Evolutionary conservation across 2,797 vertebrate genomes (phyloP).

Genomic region (Leptoclinus maculatus): DNA sequence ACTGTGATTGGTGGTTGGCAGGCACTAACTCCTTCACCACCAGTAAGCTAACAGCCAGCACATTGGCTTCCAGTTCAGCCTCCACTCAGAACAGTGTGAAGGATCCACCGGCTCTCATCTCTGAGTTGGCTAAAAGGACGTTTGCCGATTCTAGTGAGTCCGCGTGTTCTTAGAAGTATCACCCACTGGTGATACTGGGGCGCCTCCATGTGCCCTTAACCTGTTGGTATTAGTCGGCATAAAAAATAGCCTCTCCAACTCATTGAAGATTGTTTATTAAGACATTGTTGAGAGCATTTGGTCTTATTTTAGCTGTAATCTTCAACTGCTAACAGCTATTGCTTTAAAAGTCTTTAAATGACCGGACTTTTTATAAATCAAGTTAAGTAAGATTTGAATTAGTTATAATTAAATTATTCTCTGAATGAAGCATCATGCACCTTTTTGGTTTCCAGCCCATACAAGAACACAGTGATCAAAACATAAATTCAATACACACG

Average conservation of each 20-base stretch:
- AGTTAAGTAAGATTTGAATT: constrained; percentile 7
- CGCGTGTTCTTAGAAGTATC: not conserved
- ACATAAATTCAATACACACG: not conserved
- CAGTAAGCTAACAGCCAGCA: constrained; percentile 31
- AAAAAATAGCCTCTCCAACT: constrained; percentile 12
- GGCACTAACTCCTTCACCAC: constrained; percentile 10
- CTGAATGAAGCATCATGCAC: not conserved
- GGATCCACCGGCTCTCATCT: not conserved
- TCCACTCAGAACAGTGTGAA: constrained; percentile 14
- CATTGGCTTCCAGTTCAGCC: constrained; percentile 25
- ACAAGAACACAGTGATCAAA: not conserved
- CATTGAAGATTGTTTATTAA: constrained; percentile 31
- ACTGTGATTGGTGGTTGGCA: not conserved
- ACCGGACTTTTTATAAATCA: constrained; percentile 10
- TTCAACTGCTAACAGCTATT: constrained; percentile 26
- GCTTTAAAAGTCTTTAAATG: constrained; percentile 41
- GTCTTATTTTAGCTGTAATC: constrained; percentile 31
- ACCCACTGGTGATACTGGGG: constrained; percentile 30
- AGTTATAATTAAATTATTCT: constrained; percentile 12
- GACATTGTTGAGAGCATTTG: constrained; percentile 19
- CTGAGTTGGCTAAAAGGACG: constrained; percentile 14
- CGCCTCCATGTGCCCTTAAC: constrained; percentile 56
- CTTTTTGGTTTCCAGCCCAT: not conserved
- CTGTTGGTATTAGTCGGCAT: constrained; percentile 28
- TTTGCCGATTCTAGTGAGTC: constrained; percentile 4